Conservation (phyloP, 2,113 vertebrate genomes). For the Caracal caracal region DNA sequence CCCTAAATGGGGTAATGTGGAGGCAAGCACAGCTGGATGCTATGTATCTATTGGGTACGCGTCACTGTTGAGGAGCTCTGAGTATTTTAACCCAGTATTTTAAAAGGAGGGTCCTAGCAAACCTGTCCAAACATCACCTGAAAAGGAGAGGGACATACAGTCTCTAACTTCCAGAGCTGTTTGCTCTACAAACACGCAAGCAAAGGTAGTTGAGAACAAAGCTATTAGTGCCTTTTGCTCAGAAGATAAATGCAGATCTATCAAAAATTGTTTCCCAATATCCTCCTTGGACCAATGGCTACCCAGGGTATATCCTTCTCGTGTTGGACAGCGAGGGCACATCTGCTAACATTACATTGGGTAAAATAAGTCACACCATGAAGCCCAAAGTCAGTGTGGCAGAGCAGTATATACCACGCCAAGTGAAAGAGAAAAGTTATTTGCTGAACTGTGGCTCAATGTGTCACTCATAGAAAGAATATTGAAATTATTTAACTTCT, state of each 20-base stretch:
- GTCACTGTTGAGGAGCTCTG: not conserved
- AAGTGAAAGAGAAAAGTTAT: constrained; percentile 21
- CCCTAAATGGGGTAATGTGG: not conserved
- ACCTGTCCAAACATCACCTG: not conserved
- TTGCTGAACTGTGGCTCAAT: not conserved
- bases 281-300: not conserved
- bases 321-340: not conserved
- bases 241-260: not conserved
- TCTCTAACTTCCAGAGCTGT: not conserved
- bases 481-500: not conserved
- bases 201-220: not conserved
- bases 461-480: not conserved
- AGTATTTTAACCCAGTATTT: not conserved
- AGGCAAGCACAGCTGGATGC: not conserved
- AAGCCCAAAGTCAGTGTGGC: not conserved
- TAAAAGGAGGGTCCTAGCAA: not conserved
- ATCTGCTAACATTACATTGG: not conserved
- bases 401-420: not conserved
- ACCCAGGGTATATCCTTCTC: not conserved
- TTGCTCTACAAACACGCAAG: not conserved
- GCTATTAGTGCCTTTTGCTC: not conserved
- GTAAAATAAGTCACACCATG: not conserved
- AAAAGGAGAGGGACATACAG: not conserved
- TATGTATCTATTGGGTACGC: not conserved
- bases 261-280: not conserved